Base-by-base conservation (phyloP, 1,140 invertebrate genomes). In the Pantala flavescens region DNA sequence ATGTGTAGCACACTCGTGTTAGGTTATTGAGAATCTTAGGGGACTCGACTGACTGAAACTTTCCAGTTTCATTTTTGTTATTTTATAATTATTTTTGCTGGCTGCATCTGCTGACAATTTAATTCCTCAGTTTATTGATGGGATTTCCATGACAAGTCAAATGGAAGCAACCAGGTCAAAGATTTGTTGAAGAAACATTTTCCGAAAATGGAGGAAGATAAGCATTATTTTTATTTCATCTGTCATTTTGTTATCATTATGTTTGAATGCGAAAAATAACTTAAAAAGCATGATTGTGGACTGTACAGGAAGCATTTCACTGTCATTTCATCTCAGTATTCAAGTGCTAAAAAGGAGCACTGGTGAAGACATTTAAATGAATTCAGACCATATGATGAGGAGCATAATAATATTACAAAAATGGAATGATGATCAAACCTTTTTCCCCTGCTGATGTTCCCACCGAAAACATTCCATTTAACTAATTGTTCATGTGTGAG, bases 391-490 rank as follows among this genome's bases (percentile, higher is more conserved):
- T 63, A 21, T 19, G 2, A 63, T 63, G n/a, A 63, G 49, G 49
- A 63, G n/a, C 49, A 63, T 36, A 36, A 36, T 36, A 36, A 36
- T 63, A 12, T 63, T 63, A 63, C 12, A 36, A 36, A 63, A 63
- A 63, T 63, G 49, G 49, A 63, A 63, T 63, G 49, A 63, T 36
- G 49, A 63, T 21, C 3, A 3, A 63, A 21, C 12, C 49, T 19
- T 5, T 21, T 21, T 63, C n/a, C 28, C 49, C 49, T 63, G 49
- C 49, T 19, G n/a, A 19, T 63, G n/a, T 63, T 63, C 49, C 49
- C 49, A 63, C 49, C 49, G 49, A 63, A 63, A 63, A 63, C 49
- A 63, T 63, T 63, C 49, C 49, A 63, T 63, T 63, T 63, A 63
- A 63, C 3, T 16, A 21, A 63, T 19, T 36, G 2, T 16, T 7